Evolutionary conservation across 2,113 vertebrate genomes (phyloP), one percentile per base, ranked within the genome.

Genomic region (Ciconia boyciana): DNA sequence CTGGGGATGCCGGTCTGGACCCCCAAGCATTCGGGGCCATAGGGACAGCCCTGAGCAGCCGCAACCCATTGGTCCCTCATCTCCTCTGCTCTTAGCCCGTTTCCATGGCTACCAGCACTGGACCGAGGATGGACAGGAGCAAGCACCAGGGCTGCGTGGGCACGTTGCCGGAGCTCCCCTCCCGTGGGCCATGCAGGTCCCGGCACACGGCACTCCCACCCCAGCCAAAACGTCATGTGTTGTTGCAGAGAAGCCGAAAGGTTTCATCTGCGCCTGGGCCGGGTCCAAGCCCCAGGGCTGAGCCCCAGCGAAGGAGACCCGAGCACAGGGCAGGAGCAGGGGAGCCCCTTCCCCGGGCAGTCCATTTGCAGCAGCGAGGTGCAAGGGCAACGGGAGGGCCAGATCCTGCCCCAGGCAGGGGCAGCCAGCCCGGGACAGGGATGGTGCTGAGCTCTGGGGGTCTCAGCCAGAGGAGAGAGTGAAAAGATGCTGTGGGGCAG

Each of bases 91-190:
- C 96, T 97, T 95, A 93, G 96, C 95, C 94, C 84, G 98, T 98
- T 98, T 88, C 98, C 97, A 98, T 98, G 97, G 96, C 96, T 97
- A 98, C 98, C 48, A 28, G 96, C 4, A 7, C 96, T 89, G 97
- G 97, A 97, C 97, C 58, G 17, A 97, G 97, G 97, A 97, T 94
- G 94, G 97, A 91, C 92, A 98, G 92, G 74, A 97, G 89, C 21
- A 6, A 68, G 95, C 94, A 90, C 93, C 13, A 2, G 61, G 57
- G 55, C n/a, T 92, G 90, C 68, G 49, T 11, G 71, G 94, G 83
- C 93, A 95, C 25, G 2, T 2, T 84, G 87, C 91, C 9, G 7
- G 85, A 81, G 88, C 69, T 94, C 31, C 41, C 48, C 68, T 76
- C 79, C 83, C 2, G 10, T 6, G 2, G 58, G 82, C 55, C 8